Evolutionary conservation across 2,888 invertebrate genomes (phyloP), one percentile per base, ranked within the genome.

Genomic region (Caenorhabditis macrosperma): DNA sequence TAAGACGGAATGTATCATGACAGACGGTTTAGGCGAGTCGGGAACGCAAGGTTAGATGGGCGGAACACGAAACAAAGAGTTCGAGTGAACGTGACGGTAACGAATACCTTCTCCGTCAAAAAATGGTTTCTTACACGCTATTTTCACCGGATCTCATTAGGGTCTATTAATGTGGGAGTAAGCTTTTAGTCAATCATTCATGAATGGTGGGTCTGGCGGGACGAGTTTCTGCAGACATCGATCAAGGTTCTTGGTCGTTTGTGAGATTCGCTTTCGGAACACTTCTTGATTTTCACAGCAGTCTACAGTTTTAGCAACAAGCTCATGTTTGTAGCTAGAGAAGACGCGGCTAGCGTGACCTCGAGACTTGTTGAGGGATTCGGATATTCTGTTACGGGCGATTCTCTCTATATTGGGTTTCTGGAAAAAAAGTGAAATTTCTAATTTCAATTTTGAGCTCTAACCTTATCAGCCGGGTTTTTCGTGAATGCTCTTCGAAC

Each of bases 221-320:
- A 24, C 38, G 1, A 57, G 6, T n/a, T 28, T 38, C 2, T 5
- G 24, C 6, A 57, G 15, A 2, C 22, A n/a, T 1, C 3, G 1
- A 15, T 30, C 20, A 12, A 57, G 35, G 3, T 7, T 2, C 3
- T 38, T 15, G 22, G 57, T 38, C 30, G 33, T 57, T 15, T 22
- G 24, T 15, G 22, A 7, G 24, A 59, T n/a, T 2, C 59, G 41
- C 24, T 59, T 44, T n/a, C 59, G 59, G 59, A 59, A 59, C 0
- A 59, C 44, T 1, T 22, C n/a, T 6, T 41, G 44, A 10, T 59
- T 59, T n/a, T 59, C 59, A 44, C 59, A 59, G 41, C 15, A 44
- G 3, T 44, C 26, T n/a, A 17, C 26, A 1, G 59, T 28, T 15
- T 59, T 41, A 10, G 0, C 20, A 3, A 57, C 20, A 2, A 57